Evolutionary conservation across 1,140 invertebrate species (phyloP).

Genomic region (Polypedilum pembai): DNA sequence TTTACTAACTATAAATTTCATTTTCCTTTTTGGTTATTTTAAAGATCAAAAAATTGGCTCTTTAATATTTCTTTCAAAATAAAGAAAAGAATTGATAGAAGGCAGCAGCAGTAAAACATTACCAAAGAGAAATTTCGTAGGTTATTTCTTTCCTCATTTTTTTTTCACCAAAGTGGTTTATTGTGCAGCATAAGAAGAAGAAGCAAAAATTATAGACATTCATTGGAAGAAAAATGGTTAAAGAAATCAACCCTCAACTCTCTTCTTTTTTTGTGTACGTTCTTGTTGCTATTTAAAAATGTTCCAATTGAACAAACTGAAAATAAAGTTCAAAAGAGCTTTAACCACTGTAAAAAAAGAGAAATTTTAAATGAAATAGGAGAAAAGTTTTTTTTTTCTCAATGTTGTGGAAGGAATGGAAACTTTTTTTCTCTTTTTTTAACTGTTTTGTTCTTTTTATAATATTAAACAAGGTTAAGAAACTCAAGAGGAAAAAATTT

Average conservation of each 20-base stretch:
- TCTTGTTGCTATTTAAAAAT: not conserved
- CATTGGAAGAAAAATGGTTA: not conserved
- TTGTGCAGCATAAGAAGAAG: not conserved
- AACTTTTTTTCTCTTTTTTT: not conserved
- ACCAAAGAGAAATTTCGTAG: not conserved
- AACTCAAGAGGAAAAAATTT: too few species aligned
- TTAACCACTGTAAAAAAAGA: slow-evolving; percentile 5
- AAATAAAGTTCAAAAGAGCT: slow-evolving; percentile 15
- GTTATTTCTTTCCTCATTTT: not conserved
- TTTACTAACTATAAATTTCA: too few species aligned
- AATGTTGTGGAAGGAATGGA: not conserved
- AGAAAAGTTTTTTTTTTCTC: slow-evolving; percentile 1
- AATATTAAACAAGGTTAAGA: too few species aligned
- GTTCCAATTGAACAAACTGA: slow-evolving; percentile 17
- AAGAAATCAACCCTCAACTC: too few species aligned
- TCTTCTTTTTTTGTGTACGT: not conserved
- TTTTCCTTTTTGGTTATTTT: too few species aligned
- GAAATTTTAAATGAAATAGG: not conserved
- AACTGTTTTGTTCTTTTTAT: not conserved
- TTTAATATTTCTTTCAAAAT: too few species aligned
- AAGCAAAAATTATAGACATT: not conserved
- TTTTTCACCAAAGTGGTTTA: not conserved
- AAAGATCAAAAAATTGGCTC: too few species aligned
- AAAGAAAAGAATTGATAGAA: too few species aligned
- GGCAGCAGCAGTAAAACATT: too few species aligned